Evolutionary conservation across 2,888 invertebrate species (phyloP), one percentile per base, ranked within the genome.

Genomic region (Octonoba sinensis): DNA sequence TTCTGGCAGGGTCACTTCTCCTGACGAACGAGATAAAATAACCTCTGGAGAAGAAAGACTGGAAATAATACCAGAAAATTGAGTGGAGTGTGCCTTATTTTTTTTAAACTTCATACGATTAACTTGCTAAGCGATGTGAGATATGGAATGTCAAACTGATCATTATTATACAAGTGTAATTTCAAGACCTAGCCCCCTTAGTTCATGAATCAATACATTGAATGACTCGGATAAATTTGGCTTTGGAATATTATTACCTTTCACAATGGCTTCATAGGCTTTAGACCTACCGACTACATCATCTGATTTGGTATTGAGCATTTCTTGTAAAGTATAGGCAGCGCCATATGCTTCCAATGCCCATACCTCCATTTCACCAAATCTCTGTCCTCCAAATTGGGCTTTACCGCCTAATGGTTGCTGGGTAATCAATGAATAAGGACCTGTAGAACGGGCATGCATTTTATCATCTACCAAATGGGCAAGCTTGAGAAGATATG

Each of bases 401-500:
- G 84, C 76, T 74, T 84, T 84, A 82, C 84, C 85, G 36, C 84
- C 85, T 22, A 84, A 57, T 8, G 84, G 84, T 44, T 84, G 84
- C 49, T 84, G 84, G 1, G 84, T 84, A 20, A 84, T 46, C 16
- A 84, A 51, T 4, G 79, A 82, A 47, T 84, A 84, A 4, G 84
- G 85, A 15, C 84, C 84, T 1, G 47, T 75, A 15, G 81, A 83
- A 47, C 85, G 67, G 0, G 85, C 85, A 56, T 85, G 85, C 16
- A 85, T 84, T 64, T 84, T 84, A 65, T 85, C 81, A 57, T 84
- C 85, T 16, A 85, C 85, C 51, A 84, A 4, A 67, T 85, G 85
- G 75, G 24, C 11, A 16, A 85, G 69, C 62, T 85, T 85, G 57
- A 84, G 22, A 27, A 75, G 54, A 27, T 84, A 78, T 18, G 74